Evolutionary conservation across 2,888 invertebrate genomes (phyloP).

Genomic region (Gasteruption jaculator): DNA sequence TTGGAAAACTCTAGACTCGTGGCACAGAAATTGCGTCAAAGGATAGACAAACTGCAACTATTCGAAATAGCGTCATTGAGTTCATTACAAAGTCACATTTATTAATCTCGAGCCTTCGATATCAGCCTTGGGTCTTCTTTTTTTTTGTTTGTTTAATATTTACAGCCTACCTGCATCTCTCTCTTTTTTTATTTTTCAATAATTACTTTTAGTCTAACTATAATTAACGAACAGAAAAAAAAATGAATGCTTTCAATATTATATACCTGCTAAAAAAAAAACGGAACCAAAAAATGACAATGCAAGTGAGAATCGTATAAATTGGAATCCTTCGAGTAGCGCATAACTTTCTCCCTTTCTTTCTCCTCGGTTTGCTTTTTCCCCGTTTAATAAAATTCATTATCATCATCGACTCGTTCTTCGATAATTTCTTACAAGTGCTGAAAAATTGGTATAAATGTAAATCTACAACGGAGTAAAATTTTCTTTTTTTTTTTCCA

Average conservation of each 20-base stretch:
- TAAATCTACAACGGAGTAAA: slow-evolving; percentile 40
- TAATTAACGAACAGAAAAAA: too few relatives aligned
- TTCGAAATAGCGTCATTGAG: too few relatives aligned
- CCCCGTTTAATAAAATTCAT: neutral
- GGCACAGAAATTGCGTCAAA: too few relatives aligned
- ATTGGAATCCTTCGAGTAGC: slow-evolving; percentile 6
- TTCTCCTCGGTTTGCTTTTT: too few relatives aligned
- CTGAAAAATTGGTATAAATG: slow-evolving; percentile 47
- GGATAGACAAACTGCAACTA: too few relatives aligned
- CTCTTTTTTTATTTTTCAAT: slow-evolving; percentile 27
- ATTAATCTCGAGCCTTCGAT: slow-evolving; percentile 40
- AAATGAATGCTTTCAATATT: too few relatives aligned
- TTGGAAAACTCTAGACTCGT: too few relatives aligned
- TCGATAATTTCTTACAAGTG: slow-evolving; percentile 35
- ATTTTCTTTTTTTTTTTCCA: too few relatives aligned
- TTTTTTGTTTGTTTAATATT: too few relatives aligned
- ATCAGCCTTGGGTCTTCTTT: slow-evolving; percentile 37
- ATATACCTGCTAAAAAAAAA: too few relatives aligned
- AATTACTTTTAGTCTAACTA: slow-evolving; percentile 18
- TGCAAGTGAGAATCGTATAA: slow-evolving; percentile 1
- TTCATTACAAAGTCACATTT: slow-evolving; percentile 47
- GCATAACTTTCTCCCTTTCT: slow-evolving; percentile 9
- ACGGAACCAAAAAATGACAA: slow-evolving; percentile 10
- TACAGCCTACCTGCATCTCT: slow-evolving; percentile 35
- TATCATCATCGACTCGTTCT: slow-evolving; percentile 12